Conservation (phyloP, 2,797 vertebrate species). For the Muscicapa comitata region DNA sequence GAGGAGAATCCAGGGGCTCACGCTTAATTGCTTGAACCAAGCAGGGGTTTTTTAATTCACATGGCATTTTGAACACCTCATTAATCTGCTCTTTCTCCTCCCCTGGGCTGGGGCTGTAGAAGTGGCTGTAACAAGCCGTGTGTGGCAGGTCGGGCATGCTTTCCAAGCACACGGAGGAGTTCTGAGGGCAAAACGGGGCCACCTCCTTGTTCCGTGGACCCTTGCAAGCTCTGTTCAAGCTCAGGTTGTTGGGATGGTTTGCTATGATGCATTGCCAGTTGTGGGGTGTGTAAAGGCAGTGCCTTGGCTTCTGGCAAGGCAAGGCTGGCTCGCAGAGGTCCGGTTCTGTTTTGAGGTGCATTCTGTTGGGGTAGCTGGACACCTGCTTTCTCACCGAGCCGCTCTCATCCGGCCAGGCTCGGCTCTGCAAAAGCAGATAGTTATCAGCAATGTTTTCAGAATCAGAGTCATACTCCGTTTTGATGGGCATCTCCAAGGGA, state of each 20-base stretch:
- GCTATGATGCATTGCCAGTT: slow-evolving; percentile 76
- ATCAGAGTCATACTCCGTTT: slow-evolving; percentile 88
- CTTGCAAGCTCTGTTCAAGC: slow-evolving; percentile 72
- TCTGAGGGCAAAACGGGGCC: slow-evolving; percentile 74
- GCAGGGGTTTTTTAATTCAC: slow-evolving; percentile 82
- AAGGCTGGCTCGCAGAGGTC: slow-evolving; percentile 79
- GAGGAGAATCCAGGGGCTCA: slow-evolving; percentile 88
- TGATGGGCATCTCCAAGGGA: slow-evolving; percentile 84
- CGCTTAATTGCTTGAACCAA: slow-evolving; percentile 87
- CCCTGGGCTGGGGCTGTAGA: slow-evolving; percentile 67
- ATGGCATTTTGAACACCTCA: slow-evolving; percentile 75
- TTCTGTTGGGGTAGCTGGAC: slow-evolving; percentile 67
- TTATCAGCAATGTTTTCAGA: slow-evolving; percentile 77
- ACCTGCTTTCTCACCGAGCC: slow-evolving; percentile 66
- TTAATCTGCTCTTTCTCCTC: slow-evolving; percentile 76
- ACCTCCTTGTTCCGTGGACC: slow-evolving; percentile 75
- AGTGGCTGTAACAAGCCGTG: slow-evolving; percentile 73
- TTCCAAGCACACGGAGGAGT: slow-evolving; percentile 78
- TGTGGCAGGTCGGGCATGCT: slow-evolving; percentile 72
- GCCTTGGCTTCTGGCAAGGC: slow-evolving; percentile 81
- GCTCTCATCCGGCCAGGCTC: slow-evolving; percentile 76
- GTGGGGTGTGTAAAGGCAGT: slow-evolving; percentile 74
- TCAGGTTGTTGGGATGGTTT: slow-evolving; percentile 36
- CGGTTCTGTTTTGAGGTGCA: slow-evolving; percentile 86
- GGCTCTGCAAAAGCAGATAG: slow-evolving; percentile 61